Percentiles rank a stretch among this genome's conserved stretches.
phyloP scores from a whole-genome alignment of 2,797 vertebrate species.

The Fistularia commersonii region DNA sequence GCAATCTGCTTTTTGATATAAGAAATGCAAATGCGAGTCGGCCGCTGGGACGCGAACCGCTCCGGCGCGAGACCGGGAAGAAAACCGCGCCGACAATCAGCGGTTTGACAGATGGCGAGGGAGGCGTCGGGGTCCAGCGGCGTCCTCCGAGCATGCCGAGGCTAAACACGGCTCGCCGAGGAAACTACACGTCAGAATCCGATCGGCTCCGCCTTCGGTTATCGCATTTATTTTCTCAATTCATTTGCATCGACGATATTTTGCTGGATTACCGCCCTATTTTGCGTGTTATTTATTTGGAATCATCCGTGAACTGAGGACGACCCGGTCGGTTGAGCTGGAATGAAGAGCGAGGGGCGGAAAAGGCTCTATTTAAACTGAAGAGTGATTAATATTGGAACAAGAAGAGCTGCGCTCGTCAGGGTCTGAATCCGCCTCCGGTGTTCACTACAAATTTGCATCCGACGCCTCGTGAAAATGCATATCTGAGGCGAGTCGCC shows the following conservation, averaged over 20 bases:
- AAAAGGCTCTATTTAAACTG: too few species aligned
- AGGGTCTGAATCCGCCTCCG: too few species aligned
- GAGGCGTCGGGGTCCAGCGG: constrained; percentile 24
- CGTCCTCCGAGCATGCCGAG: constrained; percentile 36
- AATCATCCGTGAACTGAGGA: too few species aligned
- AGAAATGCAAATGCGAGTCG: constrained; percentile 44
- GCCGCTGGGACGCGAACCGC: constrained; percentile 33
- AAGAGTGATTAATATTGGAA: too few species aligned
- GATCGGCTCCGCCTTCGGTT: constrained; percentile 27
- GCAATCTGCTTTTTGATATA: constrained; percentile 49
- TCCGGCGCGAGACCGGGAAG: constrained; percentile 25
- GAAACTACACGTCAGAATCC: constrained; percentile 43
- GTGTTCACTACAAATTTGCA: too few species aligned
- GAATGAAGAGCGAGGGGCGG: too few species aligned
- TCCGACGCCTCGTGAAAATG: too few species aligned
- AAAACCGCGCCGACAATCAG: constrained; percentile 36
- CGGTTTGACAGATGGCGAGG: constrained; percentile 55
- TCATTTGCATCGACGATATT: constrained; percentile 3
- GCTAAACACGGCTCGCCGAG: constrained; percentile 54
- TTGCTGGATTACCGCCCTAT: not conserved
- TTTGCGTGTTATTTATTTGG: too few species aligned
- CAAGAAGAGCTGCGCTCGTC: too few species aligned
- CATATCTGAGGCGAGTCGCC: too few species aligned
- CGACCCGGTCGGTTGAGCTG: too few species aligned
- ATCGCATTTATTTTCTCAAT: constrained; percentile 6